Conservation (phyloP, 2,797 vertebrate species). For the Trachops cirrhosus region DNA sequence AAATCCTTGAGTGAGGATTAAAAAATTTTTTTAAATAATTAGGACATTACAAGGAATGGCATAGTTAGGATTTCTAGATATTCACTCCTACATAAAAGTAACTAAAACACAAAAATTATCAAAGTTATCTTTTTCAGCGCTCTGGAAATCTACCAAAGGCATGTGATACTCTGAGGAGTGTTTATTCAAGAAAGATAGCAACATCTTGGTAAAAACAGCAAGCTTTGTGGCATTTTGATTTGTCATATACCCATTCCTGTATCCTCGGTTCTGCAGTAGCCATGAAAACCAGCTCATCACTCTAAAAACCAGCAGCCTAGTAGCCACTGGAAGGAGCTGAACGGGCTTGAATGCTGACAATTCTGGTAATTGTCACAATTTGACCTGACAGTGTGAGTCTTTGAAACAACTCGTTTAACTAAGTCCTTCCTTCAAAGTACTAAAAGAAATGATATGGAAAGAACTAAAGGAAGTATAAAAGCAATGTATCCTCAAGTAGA, state of each 20-base stretch:
- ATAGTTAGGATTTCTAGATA: neutral
- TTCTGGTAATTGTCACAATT: neutral
- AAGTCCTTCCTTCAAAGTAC: neutral
- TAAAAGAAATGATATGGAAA: neutral
- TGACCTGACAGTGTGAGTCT: neutral
- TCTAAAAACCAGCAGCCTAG: neutral
- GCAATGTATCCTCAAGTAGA: neutral
- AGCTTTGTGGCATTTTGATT: neutral
- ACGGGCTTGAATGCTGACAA: neutral
- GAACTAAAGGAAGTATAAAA: neutral
- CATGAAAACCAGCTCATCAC: neutral
- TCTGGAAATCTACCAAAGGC: neutral
- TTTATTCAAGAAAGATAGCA: neutral
- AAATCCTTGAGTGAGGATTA: neutral
- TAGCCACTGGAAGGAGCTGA: accelerated
- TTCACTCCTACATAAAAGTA: neutral
- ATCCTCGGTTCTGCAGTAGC: neutral
- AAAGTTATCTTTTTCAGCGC: neutral
- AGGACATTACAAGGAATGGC: neutral
- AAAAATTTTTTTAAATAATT: neutral
- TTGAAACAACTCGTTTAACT: neutral
- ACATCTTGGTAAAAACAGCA: neutral
- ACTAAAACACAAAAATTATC: neutral
- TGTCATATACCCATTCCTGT: neutral
- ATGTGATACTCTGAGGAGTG: neutral